Conservation (phyloP, 1,140 invertebrate genomes). For the Lepidurus arcticus region DNA sequence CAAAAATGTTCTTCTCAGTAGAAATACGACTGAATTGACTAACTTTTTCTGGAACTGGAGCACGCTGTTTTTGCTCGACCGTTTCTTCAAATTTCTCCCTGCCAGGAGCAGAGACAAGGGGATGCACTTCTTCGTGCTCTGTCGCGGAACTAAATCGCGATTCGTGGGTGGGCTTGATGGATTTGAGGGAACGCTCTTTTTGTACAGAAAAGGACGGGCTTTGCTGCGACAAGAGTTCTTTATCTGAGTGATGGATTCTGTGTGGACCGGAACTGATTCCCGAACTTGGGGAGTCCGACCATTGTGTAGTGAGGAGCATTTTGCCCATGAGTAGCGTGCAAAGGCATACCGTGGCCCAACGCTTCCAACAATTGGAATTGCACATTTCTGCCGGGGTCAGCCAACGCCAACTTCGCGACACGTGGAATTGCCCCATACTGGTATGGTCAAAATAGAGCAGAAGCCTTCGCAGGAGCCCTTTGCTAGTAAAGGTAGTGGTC, state of each 20-base stretch:
- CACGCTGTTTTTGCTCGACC: neutral
- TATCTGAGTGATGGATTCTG: neutral
- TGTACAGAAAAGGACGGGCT: neutral
- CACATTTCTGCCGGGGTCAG: neutral
- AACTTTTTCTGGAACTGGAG: neutral
- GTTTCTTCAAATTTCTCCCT: neutral
- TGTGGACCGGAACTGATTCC: neutral
- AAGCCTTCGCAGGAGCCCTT: neutral
- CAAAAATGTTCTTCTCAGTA: neutral
- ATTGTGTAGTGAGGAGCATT: neutral
- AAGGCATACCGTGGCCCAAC: neutral
- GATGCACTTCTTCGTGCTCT: neutral
- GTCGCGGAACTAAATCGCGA: neutral
- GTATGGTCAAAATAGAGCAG: neutral
- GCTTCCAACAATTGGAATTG: neutral
- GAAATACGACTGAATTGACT: neutral
- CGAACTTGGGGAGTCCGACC: neutral
- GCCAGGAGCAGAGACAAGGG: neutral
- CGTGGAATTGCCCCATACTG: neutral
- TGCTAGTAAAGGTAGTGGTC: neutral
- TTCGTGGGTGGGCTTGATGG: slow-evolving; percentile 13
- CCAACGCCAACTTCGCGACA: neutral
- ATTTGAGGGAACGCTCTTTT: slow-evolving; percentile 2
- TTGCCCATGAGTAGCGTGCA: neutral
- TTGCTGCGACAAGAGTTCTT: neutral